These are phyloP conservation scores for Pycnomerus fuliginosus DNA, from an alignment of 2,888 invertebrate species.

Conservation along the genomic window DNA sequence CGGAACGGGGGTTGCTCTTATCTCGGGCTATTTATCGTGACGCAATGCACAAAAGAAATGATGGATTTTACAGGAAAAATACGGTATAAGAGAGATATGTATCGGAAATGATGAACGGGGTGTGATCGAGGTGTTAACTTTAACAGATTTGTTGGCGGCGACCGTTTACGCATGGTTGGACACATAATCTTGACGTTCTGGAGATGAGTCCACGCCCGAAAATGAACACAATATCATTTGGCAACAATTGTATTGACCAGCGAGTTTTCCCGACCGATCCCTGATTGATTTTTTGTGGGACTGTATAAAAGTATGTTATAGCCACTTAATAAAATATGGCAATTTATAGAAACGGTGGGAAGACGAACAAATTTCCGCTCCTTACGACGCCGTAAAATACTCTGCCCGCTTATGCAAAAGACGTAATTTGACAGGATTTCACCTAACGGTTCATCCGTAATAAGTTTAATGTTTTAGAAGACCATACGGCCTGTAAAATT, in stretches of 20 bases:
- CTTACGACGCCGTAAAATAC: too few relatives aligned
- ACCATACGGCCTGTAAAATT: conserved; percentile 28
- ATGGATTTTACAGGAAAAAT: conserved; percentile 18
- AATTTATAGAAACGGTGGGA: too few relatives aligned
- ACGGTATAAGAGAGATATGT: conserved; percentile 24
- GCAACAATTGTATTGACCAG: too few relatives aligned
- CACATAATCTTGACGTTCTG: too few relatives aligned
- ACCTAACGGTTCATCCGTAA: conserved; percentile 30
- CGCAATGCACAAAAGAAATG: conserved; percentile 11
- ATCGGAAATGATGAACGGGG: conserved; percentile 31
- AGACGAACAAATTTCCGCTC: too few relatives aligned
- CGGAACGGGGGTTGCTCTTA: neutral
- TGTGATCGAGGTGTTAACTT: conserved; percentile 35
- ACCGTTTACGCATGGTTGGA: conserved; percentile 12
- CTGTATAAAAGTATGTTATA: too few relatives aligned
- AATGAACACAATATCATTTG: too few relatives aligned
- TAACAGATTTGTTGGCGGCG: conserved; percentile 36
- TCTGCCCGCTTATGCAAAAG: too few relatives aligned
- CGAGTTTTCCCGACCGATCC: too few relatives aligned
- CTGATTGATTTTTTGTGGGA: too few relatives aligned
- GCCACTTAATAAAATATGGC: too few relatives aligned
- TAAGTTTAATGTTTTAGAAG: conserved; percentile 35
- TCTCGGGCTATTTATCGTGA: neutral
- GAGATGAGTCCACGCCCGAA: too few relatives aligned
- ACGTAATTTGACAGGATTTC: neutral